phyloP scores from a whole-genome alignment of 2,113 vertebrate species.

The Nibea albiflora region DNA sequence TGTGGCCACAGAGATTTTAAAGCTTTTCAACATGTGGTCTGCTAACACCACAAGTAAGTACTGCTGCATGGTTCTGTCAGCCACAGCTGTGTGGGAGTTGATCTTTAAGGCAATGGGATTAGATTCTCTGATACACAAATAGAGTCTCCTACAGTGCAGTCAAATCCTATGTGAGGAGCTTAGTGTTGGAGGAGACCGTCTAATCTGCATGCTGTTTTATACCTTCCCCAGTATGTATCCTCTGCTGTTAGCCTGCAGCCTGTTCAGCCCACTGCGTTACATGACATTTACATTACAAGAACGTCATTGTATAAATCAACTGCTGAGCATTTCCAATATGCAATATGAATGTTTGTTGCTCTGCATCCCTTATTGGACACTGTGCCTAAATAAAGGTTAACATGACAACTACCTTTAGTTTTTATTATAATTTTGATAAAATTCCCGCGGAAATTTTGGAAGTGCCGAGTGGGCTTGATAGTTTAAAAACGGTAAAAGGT shows the following conservation, averaged over 20 bases:
- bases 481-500: too few species aligned
- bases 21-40: neutral
- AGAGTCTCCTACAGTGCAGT: conserved; percentile 49
- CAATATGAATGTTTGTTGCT: too few species aligned
- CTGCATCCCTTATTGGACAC: too few species aligned
- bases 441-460: too few species aligned
- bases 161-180: conserved; percentile 68
- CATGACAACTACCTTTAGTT: too few species aligned
- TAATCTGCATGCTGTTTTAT: neutral
- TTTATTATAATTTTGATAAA: too few species aligned
- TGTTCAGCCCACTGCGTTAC: neutral
- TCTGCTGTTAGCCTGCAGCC: neutral
- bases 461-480: too few species aligned
- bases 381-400: too few species aligned
- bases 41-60: conserved; percentile 2
- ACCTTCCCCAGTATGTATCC: neutral
- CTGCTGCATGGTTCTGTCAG: neutral
- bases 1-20: too few species aligned
- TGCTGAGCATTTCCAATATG: too few species aligned
- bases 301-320: neutral
- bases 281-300: neutral
- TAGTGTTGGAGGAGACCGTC: conserved; percentile 21
- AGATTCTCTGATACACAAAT: conserved; percentile 72
- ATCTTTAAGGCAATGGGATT: conserved; percentile 74
- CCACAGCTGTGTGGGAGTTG: conserved; percentile 26